A percentile compares a stretch with the other conserved stretches of the same genome.
Evolutionary conservation across 2,113 vertebrate genomes (phyloP).

Genomic region (Dipodomys merriami): DNA sequence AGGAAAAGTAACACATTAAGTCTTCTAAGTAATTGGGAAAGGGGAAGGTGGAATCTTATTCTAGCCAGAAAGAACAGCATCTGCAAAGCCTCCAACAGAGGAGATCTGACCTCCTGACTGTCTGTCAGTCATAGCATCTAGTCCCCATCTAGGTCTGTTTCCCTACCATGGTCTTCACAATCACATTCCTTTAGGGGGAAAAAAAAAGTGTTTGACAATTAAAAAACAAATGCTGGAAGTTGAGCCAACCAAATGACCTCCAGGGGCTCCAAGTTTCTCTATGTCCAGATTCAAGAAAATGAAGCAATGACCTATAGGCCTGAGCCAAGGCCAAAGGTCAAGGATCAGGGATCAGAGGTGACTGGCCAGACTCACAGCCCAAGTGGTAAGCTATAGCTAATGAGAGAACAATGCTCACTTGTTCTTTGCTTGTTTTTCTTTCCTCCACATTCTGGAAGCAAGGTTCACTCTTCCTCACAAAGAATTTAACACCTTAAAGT

Average conservation of each 20-base stretch:
- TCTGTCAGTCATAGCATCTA: not conserved
- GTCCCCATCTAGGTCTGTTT: not conserved
- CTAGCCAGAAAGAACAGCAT: not conserved
- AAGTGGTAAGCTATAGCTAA: constrained; percentile 8
- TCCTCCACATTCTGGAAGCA: not conserved
- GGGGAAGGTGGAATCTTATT: not conserved
- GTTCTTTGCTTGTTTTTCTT: constrained; percentile 1
- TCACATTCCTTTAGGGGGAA: constrained; percentile 31
- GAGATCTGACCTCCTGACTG: not conserved
- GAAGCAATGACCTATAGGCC: not conserved
- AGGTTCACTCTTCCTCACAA: not conserved
- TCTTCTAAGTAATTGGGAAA: not conserved
- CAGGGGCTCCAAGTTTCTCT: constrained; percentile 37
- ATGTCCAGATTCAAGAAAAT: not conserved
- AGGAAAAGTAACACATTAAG: not conserved
- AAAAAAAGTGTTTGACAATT: constrained; percentile 16
- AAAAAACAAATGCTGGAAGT: constrained; percentile 67
- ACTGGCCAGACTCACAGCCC: constrained; percentile 40
- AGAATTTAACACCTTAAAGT: not conserved
- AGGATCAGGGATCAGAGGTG: constrained; percentile 57
- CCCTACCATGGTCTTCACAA: not conserved
- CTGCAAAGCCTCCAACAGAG: constrained; percentile 8
- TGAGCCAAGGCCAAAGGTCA: constrained; percentile 28
- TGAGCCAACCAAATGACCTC: constrained; percentile 54
- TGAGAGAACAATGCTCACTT: constrained; percentile 61